Evolutionary conservation across 2,113 vertebrate genomes (phyloP), one percentile per base, ranked within the genome.

Genomic region (Triplophysa rosa): DNA sequence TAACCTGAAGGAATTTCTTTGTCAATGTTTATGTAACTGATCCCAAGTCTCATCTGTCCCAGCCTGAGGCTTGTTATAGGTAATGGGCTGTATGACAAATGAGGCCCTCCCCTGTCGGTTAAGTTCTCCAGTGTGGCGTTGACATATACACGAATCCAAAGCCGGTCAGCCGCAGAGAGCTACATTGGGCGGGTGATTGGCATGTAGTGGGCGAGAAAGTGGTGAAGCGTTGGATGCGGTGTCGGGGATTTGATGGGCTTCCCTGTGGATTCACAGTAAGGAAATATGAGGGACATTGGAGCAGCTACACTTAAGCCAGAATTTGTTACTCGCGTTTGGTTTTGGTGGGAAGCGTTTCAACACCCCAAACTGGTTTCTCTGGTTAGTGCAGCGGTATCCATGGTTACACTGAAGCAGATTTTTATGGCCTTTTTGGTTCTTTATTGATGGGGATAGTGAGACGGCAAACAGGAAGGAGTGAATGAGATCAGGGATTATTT

Each of bases 251-350:
- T 73, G 79, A 74, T 59, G 63, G 62, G 14, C 33, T 26, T 80
- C 61, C 68, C 78, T 65, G 29, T 67, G 52, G 79, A 66, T 66
- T 73, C 71, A 58, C 49, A 54, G 63, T 72, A 19, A 72, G 62
- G 67, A 73, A 40, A 65, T 26, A n/a, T 23, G 21, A 45, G 65
- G 67, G 33, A 45, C 26, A 63, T 72, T 12, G 29, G 45, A 62
- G 58, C 33, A 26, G 19, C 58, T 58, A 47, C 47, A 68, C 67
- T 49, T 21, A 26, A 11, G 42, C 3, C 14, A 37, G 19, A 21
- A 10, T 71, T 21, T 19, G 13, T 42, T 33, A 23, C 33, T 24
- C 23, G 56, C 29, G 37, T 52, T 62, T 42, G 29, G 61, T 64
- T 70, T 23, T 71, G 14, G 56, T 47, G 45, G 59, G 67, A 71